Evolutionary conservation across 2,888 invertebrate genomes (phyloP).

Genomic region (Hanleya hanleyi): DNA sequence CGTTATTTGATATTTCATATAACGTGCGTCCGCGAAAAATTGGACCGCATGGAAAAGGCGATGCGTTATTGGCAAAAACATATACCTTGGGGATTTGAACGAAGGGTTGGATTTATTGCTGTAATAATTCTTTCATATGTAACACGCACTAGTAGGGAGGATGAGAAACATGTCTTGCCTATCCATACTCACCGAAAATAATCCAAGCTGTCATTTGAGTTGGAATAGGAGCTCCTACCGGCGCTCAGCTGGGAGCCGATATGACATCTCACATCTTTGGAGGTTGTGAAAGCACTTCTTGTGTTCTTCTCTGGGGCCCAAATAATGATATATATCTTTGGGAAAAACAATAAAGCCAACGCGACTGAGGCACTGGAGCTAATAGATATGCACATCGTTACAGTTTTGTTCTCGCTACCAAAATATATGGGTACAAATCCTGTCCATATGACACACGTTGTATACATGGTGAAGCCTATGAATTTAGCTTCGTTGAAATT

Average conservation of each 20-base stretch:
- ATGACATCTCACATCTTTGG: conserved; percentile 83
- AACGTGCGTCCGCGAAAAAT: too few relatives aligned
- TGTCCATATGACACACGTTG: conserved; percentile 97
- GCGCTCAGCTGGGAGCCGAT: conserved; percentile 74
- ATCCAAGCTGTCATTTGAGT: conserved; percentile 65
- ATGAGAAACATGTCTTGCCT: too few relatives aligned
- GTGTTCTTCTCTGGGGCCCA: conserved; percentile 85
- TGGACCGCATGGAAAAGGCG: too few relatives aligned
- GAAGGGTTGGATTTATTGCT: too few relatives aligned
- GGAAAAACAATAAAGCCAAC: conserved; percentile 83
- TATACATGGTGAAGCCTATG: conserved; percentile 98
- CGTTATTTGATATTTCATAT: too few relatives aligned
- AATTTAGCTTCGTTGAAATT: conserved; percentile 89
- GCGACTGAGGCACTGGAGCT: conserved; percentile 84
- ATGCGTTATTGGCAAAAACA: too few relatives aligned
- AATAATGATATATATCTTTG: conserved; percentile 85
- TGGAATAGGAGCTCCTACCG: conserved; percentile 14
- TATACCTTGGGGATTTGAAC: too few relatives aligned
- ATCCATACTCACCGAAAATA: conserved; percentile 16
- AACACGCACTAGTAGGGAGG: too few relatives aligned
- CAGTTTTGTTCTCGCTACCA: conserved; percentile 81
- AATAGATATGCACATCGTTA: conserved; percentile 81
- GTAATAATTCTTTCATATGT: too few relatives aligned
- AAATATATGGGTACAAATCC: conserved; percentile 98
- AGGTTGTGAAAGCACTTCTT: conserved; percentile 83